phyloP scores from a whole-genome alignment of 2,797 vertebrate species.

The Myioborus melanocephalus region DNA sequence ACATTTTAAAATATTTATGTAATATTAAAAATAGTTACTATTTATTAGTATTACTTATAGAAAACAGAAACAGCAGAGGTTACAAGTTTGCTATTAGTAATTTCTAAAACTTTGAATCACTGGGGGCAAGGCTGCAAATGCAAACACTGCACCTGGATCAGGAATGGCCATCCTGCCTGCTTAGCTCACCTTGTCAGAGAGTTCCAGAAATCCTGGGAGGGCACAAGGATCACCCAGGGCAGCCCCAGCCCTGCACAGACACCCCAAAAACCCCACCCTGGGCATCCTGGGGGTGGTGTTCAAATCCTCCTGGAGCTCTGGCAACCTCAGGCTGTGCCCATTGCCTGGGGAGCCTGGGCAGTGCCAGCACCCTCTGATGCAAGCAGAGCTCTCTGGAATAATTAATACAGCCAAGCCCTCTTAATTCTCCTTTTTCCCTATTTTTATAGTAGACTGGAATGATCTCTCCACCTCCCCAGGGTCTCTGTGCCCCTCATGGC shows the following conservation, averaged over 20 bases:
- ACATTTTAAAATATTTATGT: not conserved
- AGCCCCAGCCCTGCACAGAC: not conserved
- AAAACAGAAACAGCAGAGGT: not conserved
- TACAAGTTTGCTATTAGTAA: not conserved
- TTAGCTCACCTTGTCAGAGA: accelerated
- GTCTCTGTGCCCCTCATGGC: not conserved
- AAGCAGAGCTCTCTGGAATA: not conserved
- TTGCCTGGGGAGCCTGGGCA: not conserved
- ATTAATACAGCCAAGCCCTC: not conserved
- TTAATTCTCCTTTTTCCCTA: not conserved
- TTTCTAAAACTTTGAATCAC: not conserved
- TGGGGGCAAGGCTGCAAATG: not conserved
- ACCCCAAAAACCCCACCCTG: not conserved
- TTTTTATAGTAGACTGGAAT: not conserved
- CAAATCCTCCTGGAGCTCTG: not conserved
- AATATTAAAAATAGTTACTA: not conserved
- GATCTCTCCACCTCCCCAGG: not conserved
- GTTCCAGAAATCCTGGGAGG: not conserved
- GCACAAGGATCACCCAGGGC: accelerated
- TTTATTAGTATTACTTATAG: not conserved
- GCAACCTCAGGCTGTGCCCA: not conserved
- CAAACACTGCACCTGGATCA: not conserved
- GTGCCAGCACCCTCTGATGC: not conserved
- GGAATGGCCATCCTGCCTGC: not conserved
- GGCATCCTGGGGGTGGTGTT: not conserved